These are phyloP conservation scores for Sciaenops ocellatus DNA, from an alignment of 2,797 vertebrate species.

Conservation along the genomic window DNA sequence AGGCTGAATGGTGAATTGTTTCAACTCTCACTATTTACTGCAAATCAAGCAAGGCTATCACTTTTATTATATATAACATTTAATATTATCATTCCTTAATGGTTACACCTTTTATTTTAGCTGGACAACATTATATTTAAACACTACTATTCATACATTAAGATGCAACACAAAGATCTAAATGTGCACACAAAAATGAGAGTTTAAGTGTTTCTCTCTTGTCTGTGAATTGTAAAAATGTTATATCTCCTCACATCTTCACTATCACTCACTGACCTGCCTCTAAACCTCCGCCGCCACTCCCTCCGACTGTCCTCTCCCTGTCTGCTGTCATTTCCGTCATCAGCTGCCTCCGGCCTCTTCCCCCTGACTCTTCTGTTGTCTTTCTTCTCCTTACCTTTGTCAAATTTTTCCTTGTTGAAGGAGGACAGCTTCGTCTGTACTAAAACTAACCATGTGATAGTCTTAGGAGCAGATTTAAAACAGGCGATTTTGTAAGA, in stretches of 20 bases:
- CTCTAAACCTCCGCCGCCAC: slow-evolving; percentile 32
- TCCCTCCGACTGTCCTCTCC: slow-evolving; percentile 44
- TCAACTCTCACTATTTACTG: not conserved
- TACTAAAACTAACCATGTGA: not conserved
- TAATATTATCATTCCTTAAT: not conserved
- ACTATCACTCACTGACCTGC: slow-evolving; percentile 21
- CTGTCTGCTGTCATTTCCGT: slow-evolving; percentile 60
- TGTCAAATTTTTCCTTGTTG: not conserved
- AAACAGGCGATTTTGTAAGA: slow-evolving; percentile 20
- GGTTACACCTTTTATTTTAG: not conserved
- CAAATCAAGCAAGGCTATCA: not conserved
- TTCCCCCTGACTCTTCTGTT: slow-evolving; percentile 12
- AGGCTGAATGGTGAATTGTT: not conserved
- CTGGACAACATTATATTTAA: not conserved
- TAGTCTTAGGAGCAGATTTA: not conserved
- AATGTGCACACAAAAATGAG: not conserved
- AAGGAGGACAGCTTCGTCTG: slow-evolving; percentile 20
- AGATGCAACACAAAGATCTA: not conserved
- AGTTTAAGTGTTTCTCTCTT: not conserved
- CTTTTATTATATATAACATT: not conserved
- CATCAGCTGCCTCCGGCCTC: slow-evolving; percentile 24
- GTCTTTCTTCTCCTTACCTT: slow-evolving; percentile 18
- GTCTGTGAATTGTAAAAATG: slow-evolving; percentile 9
- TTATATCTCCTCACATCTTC: slow-evolving; percentile 8
- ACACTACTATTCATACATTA: not conserved